A percentile compares a stretch with the other conserved stretches of the same genome.
phyloP scores from a whole-genome alignment of 2,113 vertebrate species.

The Oncorhynchus mykiss region DNA sequence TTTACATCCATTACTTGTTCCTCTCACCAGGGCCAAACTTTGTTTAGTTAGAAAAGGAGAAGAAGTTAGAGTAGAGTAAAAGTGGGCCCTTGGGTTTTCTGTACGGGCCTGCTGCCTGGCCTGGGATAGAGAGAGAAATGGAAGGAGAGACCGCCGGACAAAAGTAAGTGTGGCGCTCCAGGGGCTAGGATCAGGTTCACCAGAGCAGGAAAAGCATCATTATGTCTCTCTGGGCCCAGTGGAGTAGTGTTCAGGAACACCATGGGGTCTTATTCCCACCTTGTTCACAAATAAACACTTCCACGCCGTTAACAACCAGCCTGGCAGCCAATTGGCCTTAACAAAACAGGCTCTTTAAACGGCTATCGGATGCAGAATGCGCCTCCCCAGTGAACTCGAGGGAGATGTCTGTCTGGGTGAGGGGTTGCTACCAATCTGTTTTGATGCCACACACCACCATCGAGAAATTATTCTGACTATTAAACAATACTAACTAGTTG shows the following conservation, averaged over 20 bases:
- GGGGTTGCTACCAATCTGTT: background rate
- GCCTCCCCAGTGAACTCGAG: background rate
- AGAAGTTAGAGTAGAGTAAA: constrained; percentile 15
- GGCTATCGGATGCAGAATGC: background rate
- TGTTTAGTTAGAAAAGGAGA: background rate
- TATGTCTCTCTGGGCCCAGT: constrained; percentile 40
- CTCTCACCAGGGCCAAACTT: constrained; percentile 1
- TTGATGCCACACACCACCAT: background rate
- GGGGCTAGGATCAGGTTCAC: constrained; percentile 57
- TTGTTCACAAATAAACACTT: constrained; percentile 54
- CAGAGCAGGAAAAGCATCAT: constrained; percentile 67
- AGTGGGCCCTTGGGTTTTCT: constrained; percentile 42
- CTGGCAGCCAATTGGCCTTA: constrained; percentile 14
- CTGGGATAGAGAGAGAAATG: background rate
- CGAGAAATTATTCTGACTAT: background rate
- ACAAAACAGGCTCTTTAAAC: constrained; percentile 12
- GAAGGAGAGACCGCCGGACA: constrained; percentile 19
- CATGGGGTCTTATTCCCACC: constrained; percentile 4
- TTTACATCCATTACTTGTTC: constrained; percentile 1
- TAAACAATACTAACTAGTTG: background rate
- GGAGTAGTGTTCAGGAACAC: constrained; percentile 21
- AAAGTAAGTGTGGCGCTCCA: constrained; percentile 46
- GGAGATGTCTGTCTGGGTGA: background rate
- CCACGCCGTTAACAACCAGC: constrained; percentile 20
- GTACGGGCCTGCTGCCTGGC: constrained; percentile 6